Base-by-base conservation (phyloP, 1,140 invertebrate species). In the Physella acuta region DNA sequence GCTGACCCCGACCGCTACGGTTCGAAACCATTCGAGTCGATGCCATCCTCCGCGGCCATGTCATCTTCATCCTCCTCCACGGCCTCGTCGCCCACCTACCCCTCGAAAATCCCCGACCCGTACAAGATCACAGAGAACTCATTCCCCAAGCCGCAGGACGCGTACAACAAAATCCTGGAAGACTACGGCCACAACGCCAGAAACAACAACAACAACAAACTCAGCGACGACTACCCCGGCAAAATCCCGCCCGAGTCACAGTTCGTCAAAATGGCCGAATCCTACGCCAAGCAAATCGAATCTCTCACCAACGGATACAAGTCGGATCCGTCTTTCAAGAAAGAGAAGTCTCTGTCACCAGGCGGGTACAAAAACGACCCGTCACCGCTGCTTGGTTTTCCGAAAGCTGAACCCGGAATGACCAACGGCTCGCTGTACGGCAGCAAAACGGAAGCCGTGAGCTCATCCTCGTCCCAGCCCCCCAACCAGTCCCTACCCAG, bases 121-220 rank as follows among this genome's bases (percentile, higher is more conserved):
- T 66, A 39, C 34, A 55, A 52, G 30, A 5, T 66, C 20, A 44
- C 51, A 2, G 64, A 66, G 26, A 66, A 56, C 33, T 52, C 39
- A 2, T 66, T 66, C n/a, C 31, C 53, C 14, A 66, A 66, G 33
- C 33, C 52, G 0, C 51, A 34, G 28, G 52, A 66, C 36, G 20
- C 64, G 1, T 66, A 56, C 64, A 66, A 44, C 64, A 66, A 66
- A 37, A 34, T 66, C 20, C 24, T 66, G 14, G 64, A 66, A 24
- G 64, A 56, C 26, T 66, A 56, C n/a, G 34, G 64, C 20, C 20
- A 56, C 34, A 56, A 55, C 51, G 51, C 52, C 33, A 55, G 53
- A 28, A 66, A 66, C 39, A 66, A 66, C 52, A 66, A 66, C 24
- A 66, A 66, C 52, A 65, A 65, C 39, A 56, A 66, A 24, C n/a